phyloP scores from a whole-genome alignment of 2,797 vertebrate species.

The Pseudotriccus pelzelni region DNA sequence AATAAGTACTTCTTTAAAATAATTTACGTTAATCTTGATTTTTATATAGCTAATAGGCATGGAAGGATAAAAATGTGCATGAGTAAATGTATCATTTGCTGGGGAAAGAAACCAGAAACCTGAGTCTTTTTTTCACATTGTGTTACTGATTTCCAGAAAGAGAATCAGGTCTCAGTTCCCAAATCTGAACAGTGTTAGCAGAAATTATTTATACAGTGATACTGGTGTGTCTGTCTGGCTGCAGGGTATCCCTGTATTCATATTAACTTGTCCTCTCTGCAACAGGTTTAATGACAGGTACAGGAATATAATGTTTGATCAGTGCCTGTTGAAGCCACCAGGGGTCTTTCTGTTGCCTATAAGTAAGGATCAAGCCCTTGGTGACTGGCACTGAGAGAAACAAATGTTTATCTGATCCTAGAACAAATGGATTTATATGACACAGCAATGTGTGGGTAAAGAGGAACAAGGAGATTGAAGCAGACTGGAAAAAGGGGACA shows the following conservation, averaged over 20 bases:
- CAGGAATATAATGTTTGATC: background rate
- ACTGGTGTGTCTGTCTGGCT: background rate
- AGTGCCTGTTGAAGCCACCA: background rate
- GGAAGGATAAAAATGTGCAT: background rate
- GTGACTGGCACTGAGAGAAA: background rate
- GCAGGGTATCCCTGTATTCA: background rate
- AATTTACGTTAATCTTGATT: background rate
- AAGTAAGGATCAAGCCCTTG: background rate
- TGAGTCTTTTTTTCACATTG: background rate
- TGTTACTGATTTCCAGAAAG: background rate
- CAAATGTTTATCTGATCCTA: conserved; percentile 1
- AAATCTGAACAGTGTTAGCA: background rate
- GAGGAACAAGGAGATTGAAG: conserved; percentile 1
- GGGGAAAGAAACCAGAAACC: background rate
- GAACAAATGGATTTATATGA: conserved; percentile 27
- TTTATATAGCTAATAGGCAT: background rate
- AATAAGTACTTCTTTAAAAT: background rate
- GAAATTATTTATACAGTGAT: background rate
- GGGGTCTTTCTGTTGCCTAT: background rate
- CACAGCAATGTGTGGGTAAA: background rate
- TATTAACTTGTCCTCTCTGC: background rate
- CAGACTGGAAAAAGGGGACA: background rate
- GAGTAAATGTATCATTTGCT: background rate
- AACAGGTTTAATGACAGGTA: background rate
- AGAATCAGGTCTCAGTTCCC: background rate